phyloP scores from a whole-genome alignment of 2,113 vertebrate species.

The Platysteira castanea region DNA sequence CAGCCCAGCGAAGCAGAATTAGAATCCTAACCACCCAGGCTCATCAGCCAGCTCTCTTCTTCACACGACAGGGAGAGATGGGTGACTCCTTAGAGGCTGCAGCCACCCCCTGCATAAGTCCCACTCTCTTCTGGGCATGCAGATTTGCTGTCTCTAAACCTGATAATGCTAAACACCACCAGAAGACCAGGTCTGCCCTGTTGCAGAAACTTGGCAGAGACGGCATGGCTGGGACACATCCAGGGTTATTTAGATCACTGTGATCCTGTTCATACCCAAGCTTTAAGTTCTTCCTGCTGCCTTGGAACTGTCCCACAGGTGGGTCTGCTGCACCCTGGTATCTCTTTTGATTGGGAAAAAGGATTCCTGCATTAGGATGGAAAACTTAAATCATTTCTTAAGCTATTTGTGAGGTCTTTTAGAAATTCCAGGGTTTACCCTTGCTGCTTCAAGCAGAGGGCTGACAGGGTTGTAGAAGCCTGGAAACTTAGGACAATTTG shows the following conservation, averaged over 20 bases:
- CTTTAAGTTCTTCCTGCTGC: background rate
- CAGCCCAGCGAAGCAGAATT: background rate
- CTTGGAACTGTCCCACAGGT: background rate
- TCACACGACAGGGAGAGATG: fast-evolving
- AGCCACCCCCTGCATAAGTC: background rate
- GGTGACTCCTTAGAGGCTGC: background rate
- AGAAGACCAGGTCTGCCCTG: background rate
- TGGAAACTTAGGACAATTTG: background rate
- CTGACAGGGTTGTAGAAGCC: background rate
- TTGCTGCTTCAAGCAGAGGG: background rate
- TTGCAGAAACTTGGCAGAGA: background rate
- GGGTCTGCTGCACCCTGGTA: background rate
- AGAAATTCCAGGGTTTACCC: background rate
- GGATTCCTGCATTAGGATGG: background rate
- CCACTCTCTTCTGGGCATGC: background rate
- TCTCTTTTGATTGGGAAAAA: background rate
- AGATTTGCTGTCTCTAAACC: background rate
- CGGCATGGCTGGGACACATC: fast-evolving
- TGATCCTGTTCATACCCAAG: background rate
- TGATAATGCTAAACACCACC: background rate
- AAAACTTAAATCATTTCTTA: background rate
- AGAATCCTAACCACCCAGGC: background rate
- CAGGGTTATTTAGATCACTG: background rate
- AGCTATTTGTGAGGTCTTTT: background rate
- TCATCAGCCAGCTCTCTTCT: background rate